Base-by-base conservation (phyloP, 2,888 invertebrate genomes). In the Nomada lathburiana region DNA sequence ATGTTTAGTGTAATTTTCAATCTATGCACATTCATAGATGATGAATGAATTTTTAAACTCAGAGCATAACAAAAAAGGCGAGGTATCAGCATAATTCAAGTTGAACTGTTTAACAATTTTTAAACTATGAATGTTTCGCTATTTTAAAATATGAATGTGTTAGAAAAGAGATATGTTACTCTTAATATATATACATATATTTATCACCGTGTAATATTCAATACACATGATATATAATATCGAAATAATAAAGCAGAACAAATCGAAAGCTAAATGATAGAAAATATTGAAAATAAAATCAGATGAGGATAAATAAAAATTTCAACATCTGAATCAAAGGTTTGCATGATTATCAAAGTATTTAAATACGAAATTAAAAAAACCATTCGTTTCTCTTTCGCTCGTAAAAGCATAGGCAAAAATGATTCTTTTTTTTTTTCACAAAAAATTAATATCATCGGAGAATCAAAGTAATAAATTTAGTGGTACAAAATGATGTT, bases 401-500 rank as follows among this genome's bases (percentile, higher is more conserved):
- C 80, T 74, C 63, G 57, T 52, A 71, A 73, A 82, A 82, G 77
- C 62, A 73, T 42, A 82, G 68, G 72, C 83, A 86, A 84, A 79
- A 73, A 77, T 82, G 62, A 71, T 74, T 42, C 59, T 68, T 52
- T 63, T 59, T 44, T 16, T 26, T 26, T 23, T 79, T 84, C 72
- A 81, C 62, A 82, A 87, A 88, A 85, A 87, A 80, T 82, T 44
- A 86, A 83, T 50, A 69, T 80, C 67, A 77, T 83, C 76, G 87
- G 83, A 83, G 87, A 89, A 85, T 85, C 85, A 86, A 90, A 88
- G 88, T 88, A 87, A 91, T 90, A 90, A 90, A 91, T 90, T 90
- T 92, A 91, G 92, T 93, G 93, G 92, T 93, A 92, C 92, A 92
- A 92, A 93, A 93, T 93, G 92, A 93, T 91, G 91, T 93, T 92